phyloP scores from a whole-genome alignment of 2,797 vertebrate species.

The Neomorphus geoffroyi region DNA sequence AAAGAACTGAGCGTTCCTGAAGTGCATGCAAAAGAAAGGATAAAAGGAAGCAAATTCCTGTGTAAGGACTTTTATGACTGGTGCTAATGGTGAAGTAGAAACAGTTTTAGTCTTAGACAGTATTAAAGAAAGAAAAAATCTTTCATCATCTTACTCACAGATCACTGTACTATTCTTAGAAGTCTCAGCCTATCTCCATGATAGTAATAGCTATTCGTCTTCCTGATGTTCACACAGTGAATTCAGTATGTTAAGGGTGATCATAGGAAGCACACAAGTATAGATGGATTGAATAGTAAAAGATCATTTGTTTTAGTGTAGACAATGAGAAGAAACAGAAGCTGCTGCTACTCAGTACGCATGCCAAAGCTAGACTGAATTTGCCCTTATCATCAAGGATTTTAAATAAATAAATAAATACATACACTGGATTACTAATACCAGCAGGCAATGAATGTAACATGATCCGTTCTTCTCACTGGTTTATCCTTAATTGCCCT shows the following conservation, averaged over 20 bases:
- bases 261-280: background rate
- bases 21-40: background rate
- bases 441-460: background rate
- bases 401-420: background rate
- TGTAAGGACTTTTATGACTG: background rate
- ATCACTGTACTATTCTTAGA: background rate
- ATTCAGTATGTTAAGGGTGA: background rate
- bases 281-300: background rate
- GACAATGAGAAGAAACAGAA: constrained; percentile 10
- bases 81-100: background rate
- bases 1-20: background rate
- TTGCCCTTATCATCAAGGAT: background rate
- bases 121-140: background rate
- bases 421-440: background rate
- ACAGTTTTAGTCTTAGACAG: background rate
- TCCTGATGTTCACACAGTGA: background rate
- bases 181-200: background rate
- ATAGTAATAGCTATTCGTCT: background rate
- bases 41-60: background rate
- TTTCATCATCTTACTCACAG: background rate
- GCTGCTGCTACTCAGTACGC: background rate
- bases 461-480: background rate
- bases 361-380: background rate
- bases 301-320: background rate
- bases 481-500: background rate